Evolutionary conservation across 2,113 vertebrate genomes (phyloP).

Genomic region (Coryphaenoides rupestris): DNA sequence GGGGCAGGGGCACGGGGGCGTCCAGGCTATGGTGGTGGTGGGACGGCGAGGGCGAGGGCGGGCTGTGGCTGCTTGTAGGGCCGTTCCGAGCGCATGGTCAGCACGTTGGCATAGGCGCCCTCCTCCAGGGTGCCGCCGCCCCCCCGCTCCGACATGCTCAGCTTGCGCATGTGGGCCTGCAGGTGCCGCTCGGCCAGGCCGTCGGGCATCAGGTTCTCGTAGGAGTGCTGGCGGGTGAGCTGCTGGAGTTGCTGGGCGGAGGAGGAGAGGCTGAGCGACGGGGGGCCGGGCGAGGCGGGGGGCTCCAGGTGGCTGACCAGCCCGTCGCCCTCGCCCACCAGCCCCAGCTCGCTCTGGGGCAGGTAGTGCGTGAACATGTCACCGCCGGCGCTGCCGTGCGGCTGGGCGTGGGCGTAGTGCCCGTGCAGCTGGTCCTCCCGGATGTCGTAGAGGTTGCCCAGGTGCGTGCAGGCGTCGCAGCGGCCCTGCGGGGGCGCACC

Average conservation of each 20-base stretch:
- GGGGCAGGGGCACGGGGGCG: constrained; percentile 70
- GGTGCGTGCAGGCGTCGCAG: constrained; percentile 88
- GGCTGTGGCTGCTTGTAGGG: constrained; percentile 79
- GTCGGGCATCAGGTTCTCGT: constrained; percentile 89
- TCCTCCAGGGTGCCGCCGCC: constrained; percentile 78
- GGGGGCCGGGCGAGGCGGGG: constrained; percentile 52
- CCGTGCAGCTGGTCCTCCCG: constrained; percentile 91
- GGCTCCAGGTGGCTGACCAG: constrained; percentile 84
- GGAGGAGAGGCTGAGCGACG: constrained; percentile 31
- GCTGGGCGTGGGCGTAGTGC: constrained; percentile 55
- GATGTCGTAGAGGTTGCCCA: constrained; percentile 93
- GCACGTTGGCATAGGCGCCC: constrained; percentile 86
- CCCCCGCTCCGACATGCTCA: constrained; percentile 88
- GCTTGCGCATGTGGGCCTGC: constrained; percentile 76
- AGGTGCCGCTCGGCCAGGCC: constrained; percentile 52
- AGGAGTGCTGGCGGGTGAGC: constrained; percentile 91
- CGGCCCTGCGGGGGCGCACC: constrained; percentile 86
- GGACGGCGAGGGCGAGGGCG: constrained; percentile 68
- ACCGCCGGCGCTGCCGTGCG: constrained; percentile 31
- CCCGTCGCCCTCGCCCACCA: constrained; percentile 79
- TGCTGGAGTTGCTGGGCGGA: constrained; percentile 64
- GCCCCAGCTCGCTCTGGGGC: constrained; percentile 71
- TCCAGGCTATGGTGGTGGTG: constrained; percentile 84
- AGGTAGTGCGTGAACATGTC: constrained; percentile 74
- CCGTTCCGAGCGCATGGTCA: constrained; percentile 88